A percentile compares a stretch with the other conserved stretches of the same genome.
These are phyloP conservation scores for Pandemis corylana DNA, from an alignment of 2,888 invertebrate species.

Conservation along the genomic window DNA sequence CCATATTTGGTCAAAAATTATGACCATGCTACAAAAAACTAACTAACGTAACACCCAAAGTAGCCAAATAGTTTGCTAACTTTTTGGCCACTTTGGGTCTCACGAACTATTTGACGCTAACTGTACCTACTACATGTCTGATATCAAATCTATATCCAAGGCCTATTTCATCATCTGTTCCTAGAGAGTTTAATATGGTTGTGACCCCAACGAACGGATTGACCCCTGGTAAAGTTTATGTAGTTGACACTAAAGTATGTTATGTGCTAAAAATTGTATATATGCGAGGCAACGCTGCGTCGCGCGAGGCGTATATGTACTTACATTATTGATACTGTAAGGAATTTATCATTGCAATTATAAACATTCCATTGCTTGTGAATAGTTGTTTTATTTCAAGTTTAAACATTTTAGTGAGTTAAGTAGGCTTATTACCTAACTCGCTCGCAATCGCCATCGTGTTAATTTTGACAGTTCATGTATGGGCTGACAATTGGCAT, in stretches of 20 bases:
- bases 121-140: neutral
- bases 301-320: conserved; percentile 60
- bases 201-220: conserved; percentile 63
- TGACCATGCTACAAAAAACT: no score
- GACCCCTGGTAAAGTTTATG: conserved; percentile 51
- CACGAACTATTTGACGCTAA: no score
- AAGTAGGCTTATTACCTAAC: no score
- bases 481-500: no score
- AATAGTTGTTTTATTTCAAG: conserved; percentile 70
- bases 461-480: no score
- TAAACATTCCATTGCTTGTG: conserved; percentile 84
- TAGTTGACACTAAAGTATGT: conserved; percentile 4
- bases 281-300: conserved; percentile 58
- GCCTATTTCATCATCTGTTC: conserved; percentile 41
- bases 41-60: no score
- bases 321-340: conserved; percentile 69
- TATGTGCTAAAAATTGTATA: conserved; percentile 44
- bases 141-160: neutral
- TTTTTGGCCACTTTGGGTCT: no score
- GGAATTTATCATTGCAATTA: conserved; percentile 76
- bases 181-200: conserved; percentile 52
- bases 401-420: no score
- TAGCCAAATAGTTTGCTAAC: no score
- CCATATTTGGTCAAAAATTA: no score
- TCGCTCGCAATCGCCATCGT: no score